Evolutionary conservation across 2,113 vertebrate species (phyloP).

Genomic region (Pollachius pollachius): DNA sequence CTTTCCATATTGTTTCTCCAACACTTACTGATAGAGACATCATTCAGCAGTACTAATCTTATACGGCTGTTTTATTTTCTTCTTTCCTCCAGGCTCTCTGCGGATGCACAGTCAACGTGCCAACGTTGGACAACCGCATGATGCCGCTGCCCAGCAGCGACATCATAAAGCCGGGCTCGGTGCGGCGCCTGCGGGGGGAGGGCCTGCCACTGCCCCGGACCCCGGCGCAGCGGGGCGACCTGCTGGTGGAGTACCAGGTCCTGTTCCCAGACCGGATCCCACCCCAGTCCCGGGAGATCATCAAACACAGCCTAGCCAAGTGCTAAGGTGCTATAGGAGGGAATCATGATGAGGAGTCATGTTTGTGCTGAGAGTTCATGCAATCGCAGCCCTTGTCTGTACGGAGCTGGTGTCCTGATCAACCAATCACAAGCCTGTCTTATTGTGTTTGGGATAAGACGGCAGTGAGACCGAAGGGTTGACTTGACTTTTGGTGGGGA

Average conservation of each 20-base stretch:
- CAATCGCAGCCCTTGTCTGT: conserved; percentile 42
- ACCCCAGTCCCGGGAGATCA: conserved; percentile 91
- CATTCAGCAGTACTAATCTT: conserved; percentile 23
- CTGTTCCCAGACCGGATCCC: conserved; percentile 95
- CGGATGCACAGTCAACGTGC: conserved; percentile 96
- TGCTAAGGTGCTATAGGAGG: conserved; percentile 49
- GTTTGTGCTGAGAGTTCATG: conserved; percentile 37
- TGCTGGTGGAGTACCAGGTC: conserved; percentile 97
- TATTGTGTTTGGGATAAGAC: conserved; percentile 41
- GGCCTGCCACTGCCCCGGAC: conserved; percentile 91
- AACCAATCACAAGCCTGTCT: conserved; percentile 54
- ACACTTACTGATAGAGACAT: no score
- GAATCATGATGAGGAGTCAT: background rate
- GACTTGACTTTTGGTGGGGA: no score
- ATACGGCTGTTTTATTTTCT: conserved; percentile 1
- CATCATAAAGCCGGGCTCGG: conserved; percentile 89
- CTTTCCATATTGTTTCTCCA: no score
- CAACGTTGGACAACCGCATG: conserved; percentile 90
- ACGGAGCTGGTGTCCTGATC: conserved; percentile 48
- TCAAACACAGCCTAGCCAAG: conserved; percentile 90
- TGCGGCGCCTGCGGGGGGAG: conserved; percentile 90
- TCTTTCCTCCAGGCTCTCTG: conserved; percentile 84
- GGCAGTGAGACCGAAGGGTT: no score
- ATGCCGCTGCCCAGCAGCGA: conserved; percentile 94
- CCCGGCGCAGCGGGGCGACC: conserved; percentile 88